Percentiles rank a stretch among this genome's conserved stretches.
Conservation (phyloP, 2,888 invertebrate genomes). For the Bellardia bayeri region DNA sequence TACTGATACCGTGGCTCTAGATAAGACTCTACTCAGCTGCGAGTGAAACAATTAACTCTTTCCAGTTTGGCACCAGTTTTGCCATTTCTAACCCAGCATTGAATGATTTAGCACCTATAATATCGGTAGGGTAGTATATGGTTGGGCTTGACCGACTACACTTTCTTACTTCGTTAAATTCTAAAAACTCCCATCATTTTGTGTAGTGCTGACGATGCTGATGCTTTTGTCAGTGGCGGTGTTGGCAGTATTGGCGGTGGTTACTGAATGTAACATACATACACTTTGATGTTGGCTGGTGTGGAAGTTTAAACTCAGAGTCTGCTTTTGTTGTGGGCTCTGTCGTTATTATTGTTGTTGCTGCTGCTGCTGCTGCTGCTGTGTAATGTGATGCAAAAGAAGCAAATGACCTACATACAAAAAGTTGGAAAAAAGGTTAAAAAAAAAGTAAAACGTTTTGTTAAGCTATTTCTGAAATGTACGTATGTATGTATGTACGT, state of each 20-base stretch:
- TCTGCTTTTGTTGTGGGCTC: neutral
- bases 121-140: too few species aligned
- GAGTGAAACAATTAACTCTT: too few species aligned
- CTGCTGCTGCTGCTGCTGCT: neutral
- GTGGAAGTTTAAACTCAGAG: slow-evolving; percentile 3
- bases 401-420: slow-evolving; percentile 8
- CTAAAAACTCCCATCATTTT: neutral
- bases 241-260: neutral
- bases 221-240: neutral
- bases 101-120: too few species aligned
- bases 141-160: too few species aligned
- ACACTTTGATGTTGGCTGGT: slow-evolving; percentile 38
- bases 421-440: neutral
- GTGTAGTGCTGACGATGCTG: neutral
- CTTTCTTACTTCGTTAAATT: too few species aligned
- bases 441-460: neutral
- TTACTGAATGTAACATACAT: neutral
- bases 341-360: neutral
- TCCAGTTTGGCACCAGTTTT: too few species aligned
- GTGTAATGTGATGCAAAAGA: slow-evolving; percentile 3
- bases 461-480: neutral
- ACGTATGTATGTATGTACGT: too few species aligned
- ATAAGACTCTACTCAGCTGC: too few species aligned
- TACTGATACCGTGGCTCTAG: too few species aligned
- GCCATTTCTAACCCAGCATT: neutral